Conservation (phyloP, 1,140 invertebrate species). For the Drosophila subpulchrella region DNA sequence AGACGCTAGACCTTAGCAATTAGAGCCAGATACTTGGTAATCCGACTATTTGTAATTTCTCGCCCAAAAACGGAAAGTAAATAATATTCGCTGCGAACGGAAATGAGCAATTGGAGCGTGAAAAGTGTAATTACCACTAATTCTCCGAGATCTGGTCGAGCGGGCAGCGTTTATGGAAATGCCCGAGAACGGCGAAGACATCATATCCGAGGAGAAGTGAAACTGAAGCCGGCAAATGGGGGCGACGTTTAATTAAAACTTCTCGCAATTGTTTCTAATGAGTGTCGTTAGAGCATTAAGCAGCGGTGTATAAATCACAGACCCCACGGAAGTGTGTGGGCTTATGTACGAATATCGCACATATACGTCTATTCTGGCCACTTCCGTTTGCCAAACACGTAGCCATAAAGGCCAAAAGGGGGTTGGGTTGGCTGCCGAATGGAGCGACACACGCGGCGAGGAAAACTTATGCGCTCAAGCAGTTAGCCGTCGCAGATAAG, state of each 20-base stretch:
- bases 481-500: slow-evolving; percentile 59
- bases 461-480: slow-evolving; percentile 74
- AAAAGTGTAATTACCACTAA: slow-evolving; percentile 71
- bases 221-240: slow-evolving; percentile 49
- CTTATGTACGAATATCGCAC: slow-evolving; percentile 19
- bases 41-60: slow-evolving; percentile 38
- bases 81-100: slow-evolving; percentile 46
- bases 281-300: slow-evolving; percentile 76
- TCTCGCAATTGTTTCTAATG: slow-evolving; percentile 82
- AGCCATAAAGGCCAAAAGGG: slow-evolving; percentile 67
- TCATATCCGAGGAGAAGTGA: slow-evolving; percentile 15
- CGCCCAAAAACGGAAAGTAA: slow-evolving; percentile 50
- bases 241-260: slow-evolving; percentile 78
- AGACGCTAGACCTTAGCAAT: slow-evolving; percentile 23
- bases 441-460: slow-evolving; percentile 39
- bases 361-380: slow-evolving; percentile 64
- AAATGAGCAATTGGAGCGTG: slow-evolving; percentile 79
- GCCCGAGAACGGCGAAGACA: slow-evolving; percentile 3
- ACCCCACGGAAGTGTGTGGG: slow-evolving; percentile 35
- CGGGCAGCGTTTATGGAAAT: slow-evolving; percentile 64
- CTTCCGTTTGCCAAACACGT: slow-evolving; percentile 82
- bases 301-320: slow-evolving; percentile 76
- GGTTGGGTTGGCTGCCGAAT: not conserved
- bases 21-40: slow-evolving; percentile 12
- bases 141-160: slow-evolving; percentile 51